Percentiles rank a stretch among this genome's conserved stretches.
Evolutionary conservation across 2,113 vertebrate genomes (phyloP).

Genomic region (Pandion haliaetus): DNA sequence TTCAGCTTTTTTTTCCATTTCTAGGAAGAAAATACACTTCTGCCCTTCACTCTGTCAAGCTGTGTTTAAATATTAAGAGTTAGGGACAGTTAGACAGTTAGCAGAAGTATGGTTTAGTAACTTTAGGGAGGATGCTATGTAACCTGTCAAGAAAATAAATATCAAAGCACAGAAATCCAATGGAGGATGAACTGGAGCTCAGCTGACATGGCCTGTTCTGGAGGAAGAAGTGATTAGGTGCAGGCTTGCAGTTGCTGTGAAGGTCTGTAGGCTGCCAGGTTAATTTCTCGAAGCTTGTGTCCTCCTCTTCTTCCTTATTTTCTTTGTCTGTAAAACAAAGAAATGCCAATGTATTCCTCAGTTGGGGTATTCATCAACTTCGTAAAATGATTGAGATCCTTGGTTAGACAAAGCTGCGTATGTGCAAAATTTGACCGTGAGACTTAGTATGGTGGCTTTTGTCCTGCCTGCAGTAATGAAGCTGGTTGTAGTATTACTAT

Average conservation of each 20-base stretch:
- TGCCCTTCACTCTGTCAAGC: background rate
- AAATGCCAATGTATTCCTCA: background rate
- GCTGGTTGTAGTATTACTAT: background rate
- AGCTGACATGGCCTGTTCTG: background rate
- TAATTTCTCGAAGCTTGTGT: background rate
- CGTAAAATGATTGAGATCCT: background rate
- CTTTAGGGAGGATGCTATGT: background rate
- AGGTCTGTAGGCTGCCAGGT: background rate
- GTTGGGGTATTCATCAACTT: background rate
- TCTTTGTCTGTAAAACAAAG: background rate
- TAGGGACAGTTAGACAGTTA: background rate
- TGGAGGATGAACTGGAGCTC: background rate
- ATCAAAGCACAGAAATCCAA: background rate
- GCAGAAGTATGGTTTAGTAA: background rate
- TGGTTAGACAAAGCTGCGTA: background rate
- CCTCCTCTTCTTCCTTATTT: background rate
- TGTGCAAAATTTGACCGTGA: background rate
- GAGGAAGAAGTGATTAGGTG: background rate
- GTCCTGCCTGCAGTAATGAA: background rate
- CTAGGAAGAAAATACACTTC: background rate
- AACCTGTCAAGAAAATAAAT: background rate
- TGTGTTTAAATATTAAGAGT: background rate
- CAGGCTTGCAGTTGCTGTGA: background rate
- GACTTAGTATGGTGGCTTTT: background rate
- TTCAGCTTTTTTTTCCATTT: background rate